These are phyloP conservation scores for Phataginus tricuspis DNA, from an alignment of 2,797 vertebrate species.

Conservation along the genomic window DNA sequence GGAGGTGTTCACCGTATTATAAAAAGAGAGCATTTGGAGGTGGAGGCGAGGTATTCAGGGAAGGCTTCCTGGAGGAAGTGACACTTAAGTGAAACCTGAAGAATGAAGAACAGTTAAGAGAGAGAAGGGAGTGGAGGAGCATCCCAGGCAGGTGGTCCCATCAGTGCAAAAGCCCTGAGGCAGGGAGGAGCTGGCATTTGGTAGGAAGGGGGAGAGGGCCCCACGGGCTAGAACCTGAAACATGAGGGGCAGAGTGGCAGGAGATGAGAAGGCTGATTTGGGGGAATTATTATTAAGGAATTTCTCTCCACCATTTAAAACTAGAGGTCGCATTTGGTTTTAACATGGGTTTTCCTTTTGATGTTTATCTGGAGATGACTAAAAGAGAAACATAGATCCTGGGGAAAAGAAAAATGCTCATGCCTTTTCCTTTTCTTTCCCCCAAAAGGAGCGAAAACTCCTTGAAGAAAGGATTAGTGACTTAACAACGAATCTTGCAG, in stretches of 20 bases:
- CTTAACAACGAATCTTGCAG: conserved; percentile 95
- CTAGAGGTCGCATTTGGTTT: background rate
- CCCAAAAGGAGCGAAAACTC: conserved; percentile 93
- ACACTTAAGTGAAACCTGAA: background rate
- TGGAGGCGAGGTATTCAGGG: background rate
- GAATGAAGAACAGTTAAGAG: background rate
- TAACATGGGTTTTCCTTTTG: background rate
- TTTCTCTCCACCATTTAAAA: background rate
- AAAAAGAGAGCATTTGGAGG: background rate
- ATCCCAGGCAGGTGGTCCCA: background rate
- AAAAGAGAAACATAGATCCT: background rate
- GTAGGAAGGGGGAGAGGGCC: too few relatives aligned
- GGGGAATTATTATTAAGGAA: background rate
- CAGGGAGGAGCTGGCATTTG: background rate
- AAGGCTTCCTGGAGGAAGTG: conserved; percentile 30
- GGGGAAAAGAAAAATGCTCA: background rate
- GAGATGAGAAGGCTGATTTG: background rate
- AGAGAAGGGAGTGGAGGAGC: background rate
- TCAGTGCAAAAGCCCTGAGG: background rate
- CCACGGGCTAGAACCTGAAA: too few relatives aligned
- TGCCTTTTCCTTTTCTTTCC: background rate
- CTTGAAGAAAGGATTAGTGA: conserved; percentile 96
- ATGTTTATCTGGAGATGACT: background rate
- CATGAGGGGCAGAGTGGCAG: too few relatives aligned
- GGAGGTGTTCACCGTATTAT: background rate